Evolutionary conservation across 1,140 invertebrate species (phyloP), one percentile per base, ranked within the genome.

Genomic region (Berghia stephanieae): DNA sequence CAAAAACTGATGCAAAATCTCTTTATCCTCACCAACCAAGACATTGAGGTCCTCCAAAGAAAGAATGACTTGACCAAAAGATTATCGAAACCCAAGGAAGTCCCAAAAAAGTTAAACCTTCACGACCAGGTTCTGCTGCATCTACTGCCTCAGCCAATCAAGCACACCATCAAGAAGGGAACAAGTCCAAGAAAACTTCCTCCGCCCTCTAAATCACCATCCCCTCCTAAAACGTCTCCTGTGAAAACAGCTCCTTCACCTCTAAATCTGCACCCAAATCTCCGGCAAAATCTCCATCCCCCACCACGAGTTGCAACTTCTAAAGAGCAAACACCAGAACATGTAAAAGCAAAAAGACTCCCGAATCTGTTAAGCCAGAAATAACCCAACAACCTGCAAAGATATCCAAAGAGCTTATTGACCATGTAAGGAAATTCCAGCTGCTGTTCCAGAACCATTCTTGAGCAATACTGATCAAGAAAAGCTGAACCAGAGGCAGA

Each of bases 41-140:
- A 69, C 75, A 16, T 79, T 73, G 42, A 79, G 78, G 40, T 73
- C 78, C 8, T 69, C 78, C 42, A 81, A 81, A 70, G 42, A n/a
- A n/a, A n/a, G n/a, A n/a, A n/a, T n/a, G n/a, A n/a, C n/a, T n/a
- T n/a, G n/a, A n/a, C n/a, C n/a, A n/a, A n/a, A n/a, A n/a, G n/a
- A n/a, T n/a, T n/a, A n/a, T n/a, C n/a, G n/a, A n/a, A n/a, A n/a
- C n/a, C n/a, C n/a, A n/a, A n/a, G n/a, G n/a, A n/a, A n/a, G n/a
- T n/a, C n/a, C n/a, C n/a, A n/a, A n/a, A n/a, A n/a, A n/a, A n/a
- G n/a, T n/a, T n/a, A n/a, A n/a, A n/a, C n/a, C n/a, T n/a, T n/a
- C n/a, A n/a, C n/a, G n/a, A n/a, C n/a, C n/a, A n/a, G n/a, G n/a
- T n/a, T n/a, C n/a, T n/a, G n/a, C n/a, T n/a, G n/a, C n/a, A n/a